Conservation (phyloP, 2,797 vertebrate species). For the Ispidina lecontei region DNA sequence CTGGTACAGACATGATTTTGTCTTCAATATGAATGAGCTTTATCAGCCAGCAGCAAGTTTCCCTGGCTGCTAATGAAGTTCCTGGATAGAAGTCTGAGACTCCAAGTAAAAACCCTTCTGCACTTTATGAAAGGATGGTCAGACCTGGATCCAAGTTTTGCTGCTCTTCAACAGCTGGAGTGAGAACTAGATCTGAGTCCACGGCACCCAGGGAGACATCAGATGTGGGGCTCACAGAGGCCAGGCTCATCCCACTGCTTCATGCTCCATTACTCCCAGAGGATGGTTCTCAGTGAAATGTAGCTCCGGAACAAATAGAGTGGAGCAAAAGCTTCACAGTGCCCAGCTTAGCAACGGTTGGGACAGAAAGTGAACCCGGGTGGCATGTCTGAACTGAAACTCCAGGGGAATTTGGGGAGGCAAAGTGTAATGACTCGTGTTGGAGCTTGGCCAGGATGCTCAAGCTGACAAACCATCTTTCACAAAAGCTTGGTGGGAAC, state of each 20-base stretch:
- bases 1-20: not conserved
- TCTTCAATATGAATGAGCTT: not conserved
- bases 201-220: fast-evolving
- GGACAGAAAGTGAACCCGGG: not conserved
- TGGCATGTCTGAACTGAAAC: not conserved
- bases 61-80: not conserved
- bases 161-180: not conserved
- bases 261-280: not conserved
- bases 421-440: not conserved
- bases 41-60: not conserved
- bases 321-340: not conserved
- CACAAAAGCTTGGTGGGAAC: not conserved
- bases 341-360: not conserved
- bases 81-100: not conserved
- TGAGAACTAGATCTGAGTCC: not conserved
- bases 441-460: conserved; percentile 25
- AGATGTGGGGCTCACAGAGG: not conserved
- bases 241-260: not conserved
- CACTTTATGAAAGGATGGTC: not conserved
- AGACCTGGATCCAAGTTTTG: not conserved
- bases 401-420: conserved; percentile 2
- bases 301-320: not conserved
- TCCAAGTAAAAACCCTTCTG: not conserved
- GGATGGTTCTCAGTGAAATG: not conserved
- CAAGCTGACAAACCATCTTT: not conserved